These are phyloP conservation scores for Hydra vulgaris DNA, from an alignment of 30 jellyfish, hydroid and myxozoan genomes.

Conservation along the genomic window DNA sequence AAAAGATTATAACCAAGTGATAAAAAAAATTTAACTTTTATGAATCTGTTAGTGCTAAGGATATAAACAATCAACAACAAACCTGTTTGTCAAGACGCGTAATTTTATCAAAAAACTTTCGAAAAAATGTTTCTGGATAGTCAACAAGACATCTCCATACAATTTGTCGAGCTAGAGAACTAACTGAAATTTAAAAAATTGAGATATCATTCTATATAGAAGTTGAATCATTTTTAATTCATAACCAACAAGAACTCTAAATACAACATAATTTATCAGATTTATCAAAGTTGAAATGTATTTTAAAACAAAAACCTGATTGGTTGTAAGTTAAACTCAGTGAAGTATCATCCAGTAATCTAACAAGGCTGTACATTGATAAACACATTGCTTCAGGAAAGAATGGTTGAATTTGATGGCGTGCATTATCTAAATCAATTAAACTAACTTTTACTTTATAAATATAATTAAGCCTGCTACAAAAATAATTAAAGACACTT, in stretches of 20 bases:
- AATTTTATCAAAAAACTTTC: constrained; percentile 61
- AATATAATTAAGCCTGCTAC: too few relatives aligned
- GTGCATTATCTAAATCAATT: background rate
- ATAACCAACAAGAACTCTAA: too few relatives aligned
- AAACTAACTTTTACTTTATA: too few relatives aligned
- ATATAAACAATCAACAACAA: too few relatives aligned
- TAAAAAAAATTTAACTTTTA: too few relatives aligned
- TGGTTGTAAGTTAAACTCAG: background rate
- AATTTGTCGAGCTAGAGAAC: constrained; percentile 46
- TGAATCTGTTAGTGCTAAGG: too few relatives aligned
- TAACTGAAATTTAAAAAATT: constrained; percentile 31
- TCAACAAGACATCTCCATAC: constrained; percentile 75
- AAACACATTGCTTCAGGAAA: constrained; percentile 17
- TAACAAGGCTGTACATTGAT: constrained; percentile 11
- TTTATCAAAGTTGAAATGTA: too few relatives aligned
- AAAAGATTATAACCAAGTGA: too few relatives aligned
- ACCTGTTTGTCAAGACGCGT: constrained; percentile 70
- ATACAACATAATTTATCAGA: too few relatives aligned
- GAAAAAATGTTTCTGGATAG: constrained; percentile 63
- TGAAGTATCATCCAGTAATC: constrained; percentile 23
- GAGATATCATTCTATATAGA: background rate
- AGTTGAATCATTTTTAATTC: too few relatives aligned
- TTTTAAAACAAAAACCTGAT: constrained; percentile 16
- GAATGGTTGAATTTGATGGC: constrained; percentile 4
- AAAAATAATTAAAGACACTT: too few relatives aligned